A percentile compares a stretch with the other conserved stretches of the same genome.
phyloP scores from a whole-genome alignment of 1,140 invertebrate genomes.

The Megathymus violae region DNA sequence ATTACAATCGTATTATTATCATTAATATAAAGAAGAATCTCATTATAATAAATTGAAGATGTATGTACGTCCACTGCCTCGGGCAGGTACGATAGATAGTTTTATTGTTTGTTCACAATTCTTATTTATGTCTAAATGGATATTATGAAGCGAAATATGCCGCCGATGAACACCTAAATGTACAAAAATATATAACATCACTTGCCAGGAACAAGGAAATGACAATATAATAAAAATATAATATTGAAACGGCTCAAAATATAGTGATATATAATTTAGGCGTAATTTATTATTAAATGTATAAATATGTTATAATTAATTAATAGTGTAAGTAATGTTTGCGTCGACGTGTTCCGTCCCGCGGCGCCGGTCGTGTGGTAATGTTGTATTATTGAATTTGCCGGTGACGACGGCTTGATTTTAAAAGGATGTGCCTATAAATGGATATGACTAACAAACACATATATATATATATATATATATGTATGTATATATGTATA shows the following conservation, averaged over 20 bases:
- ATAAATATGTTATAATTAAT: constrained; percentile 6
- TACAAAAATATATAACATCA: constrained; percentile 43
- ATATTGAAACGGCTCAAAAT: constrained; percentile 41
- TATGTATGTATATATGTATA: no score
- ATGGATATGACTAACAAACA: no score
- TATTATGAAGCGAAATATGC: constrained; percentile 9
- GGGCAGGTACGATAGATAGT: no score
- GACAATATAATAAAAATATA: constrained; percentile 1
- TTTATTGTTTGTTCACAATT: background rate
- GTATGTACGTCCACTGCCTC: no score
- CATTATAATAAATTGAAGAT: no score
- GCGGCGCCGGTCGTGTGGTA: no score
- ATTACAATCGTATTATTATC: background rate
- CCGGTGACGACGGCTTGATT: no score
- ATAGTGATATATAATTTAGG: constrained; percentile 47
- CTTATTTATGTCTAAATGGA: background rate
- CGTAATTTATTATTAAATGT: constrained; percentile 13
- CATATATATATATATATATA: no score
- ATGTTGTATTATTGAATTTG: background rate
- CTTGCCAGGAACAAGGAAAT: constrained; percentile 37
- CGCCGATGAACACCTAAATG: constrained; percentile 4
- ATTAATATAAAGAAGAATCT: constrained; percentile 21
- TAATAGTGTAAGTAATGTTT: no score
- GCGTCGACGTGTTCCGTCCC: no score
- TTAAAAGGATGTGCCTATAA: no score